phyloP scores from a whole-genome alignment of 2,888 invertebrate species.

The Mayetiola destructor region DNA sequence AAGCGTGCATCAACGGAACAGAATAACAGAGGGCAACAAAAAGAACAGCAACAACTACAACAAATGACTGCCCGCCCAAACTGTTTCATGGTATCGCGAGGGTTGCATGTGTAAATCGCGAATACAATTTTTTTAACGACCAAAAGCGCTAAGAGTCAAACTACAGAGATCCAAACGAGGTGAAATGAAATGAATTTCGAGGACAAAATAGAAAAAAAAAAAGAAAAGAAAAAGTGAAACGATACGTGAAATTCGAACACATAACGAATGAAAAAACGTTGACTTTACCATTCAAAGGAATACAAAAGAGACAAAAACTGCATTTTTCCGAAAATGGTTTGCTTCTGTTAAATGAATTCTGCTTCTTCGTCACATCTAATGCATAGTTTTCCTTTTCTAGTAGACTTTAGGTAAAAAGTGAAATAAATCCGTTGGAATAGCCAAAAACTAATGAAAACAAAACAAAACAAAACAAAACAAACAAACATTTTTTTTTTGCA shows the following conservation, averaged over 20 bases:
- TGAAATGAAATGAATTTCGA: not conserved
- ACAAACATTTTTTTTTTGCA: no score
- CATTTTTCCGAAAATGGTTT: no score
- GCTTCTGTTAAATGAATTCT: no score
- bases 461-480: no score
- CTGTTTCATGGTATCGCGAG: not conserved
- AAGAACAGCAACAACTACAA: not conserved
- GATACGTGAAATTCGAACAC: not conserved
- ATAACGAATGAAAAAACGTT: no score
- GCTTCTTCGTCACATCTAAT: no score
- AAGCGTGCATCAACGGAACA: not conserved
- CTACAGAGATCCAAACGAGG: not conserved
- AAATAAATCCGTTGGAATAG: no score
- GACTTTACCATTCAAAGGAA: not conserved
- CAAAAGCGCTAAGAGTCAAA: not conserved
- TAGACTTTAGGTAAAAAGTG: no score
- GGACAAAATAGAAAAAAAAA: not conserved
- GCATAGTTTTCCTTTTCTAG: no score
- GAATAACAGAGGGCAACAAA: not conserved
- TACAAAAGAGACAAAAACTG: no score
- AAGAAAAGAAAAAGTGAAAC: not conserved
- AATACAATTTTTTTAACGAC: slow-evolving; percentile 3
- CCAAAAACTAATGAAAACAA: no score
- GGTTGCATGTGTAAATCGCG: slow-evolving; percentile 1
- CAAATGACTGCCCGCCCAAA: not conserved